A percentile compares a stretch with the other conserved stretches of the same genome.
phyloP scores from a whole-genome alignment of 2,113 vertebrate species.

The Hippocampus abdominalis region DNA sequence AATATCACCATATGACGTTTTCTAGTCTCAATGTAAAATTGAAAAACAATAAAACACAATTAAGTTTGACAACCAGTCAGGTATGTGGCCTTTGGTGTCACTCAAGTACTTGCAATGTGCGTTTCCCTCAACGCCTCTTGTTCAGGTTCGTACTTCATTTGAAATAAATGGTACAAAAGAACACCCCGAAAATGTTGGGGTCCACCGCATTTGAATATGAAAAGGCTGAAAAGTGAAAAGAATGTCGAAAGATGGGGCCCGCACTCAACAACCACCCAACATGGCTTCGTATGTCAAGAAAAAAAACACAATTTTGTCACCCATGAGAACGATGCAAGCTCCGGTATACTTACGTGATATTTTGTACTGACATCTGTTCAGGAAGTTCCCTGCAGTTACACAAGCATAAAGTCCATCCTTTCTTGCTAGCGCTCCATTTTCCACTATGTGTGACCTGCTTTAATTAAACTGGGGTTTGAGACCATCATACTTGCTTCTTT shows the following conservation, averaged over 20 bases:
- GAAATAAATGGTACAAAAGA: not conserved
- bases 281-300: not conserved
- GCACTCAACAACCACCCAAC: not conserved
- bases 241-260: not conserved
- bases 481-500: constrained; percentile 37
- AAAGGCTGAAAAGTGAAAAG: not conserved
- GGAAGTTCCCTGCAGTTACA: constrained; percentile 2
- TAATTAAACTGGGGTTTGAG: constrained; percentile 52
- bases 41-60: not conserved
- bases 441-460: constrained; percentile 22
- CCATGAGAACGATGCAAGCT: not conserved
- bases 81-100: not conserved
- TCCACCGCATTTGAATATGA: not conserved
- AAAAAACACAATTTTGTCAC: not conserved
- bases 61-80: not conserved
- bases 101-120: not conserved
- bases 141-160: not conserved
- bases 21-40: too few relatives aligned
- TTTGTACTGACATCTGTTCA: constrained; percentile 4
- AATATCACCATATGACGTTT: too few relatives aligned
- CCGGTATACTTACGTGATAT: not conserved
- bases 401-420: not conserved
- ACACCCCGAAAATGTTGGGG: not conserved
- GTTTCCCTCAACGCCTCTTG: not conserved
- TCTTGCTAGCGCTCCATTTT: constrained; percentile 9